A percentile compares a stretch with the other conserved stretches of the same genome.
Evolutionary conservation across 2,113 vertebrate species (phyloP).

Genomic region (Budorcas taxicolor): DNA sequence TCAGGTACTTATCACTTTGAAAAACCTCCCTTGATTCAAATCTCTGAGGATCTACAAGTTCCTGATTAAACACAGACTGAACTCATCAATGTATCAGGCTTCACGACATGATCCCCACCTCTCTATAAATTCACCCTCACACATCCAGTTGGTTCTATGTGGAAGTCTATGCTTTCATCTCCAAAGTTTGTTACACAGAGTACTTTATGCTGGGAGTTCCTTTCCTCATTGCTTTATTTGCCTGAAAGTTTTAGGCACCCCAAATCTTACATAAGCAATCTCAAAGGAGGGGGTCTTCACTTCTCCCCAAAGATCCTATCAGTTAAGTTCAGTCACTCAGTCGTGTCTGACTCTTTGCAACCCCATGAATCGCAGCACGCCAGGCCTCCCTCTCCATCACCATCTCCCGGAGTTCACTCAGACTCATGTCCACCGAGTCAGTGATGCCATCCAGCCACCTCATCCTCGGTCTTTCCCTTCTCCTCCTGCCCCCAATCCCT

Average conservation of each 20-base stretch:
- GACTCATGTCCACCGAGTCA: accelerated
- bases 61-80: neutral
- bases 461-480: no score
- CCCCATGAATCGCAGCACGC: no score
- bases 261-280: neutral
- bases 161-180: neutral
- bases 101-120: neutral
- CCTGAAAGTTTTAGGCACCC: neutral
- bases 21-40: neutral
- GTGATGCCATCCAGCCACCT: no score
- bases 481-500: no score
- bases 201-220: neutral
- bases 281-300: neutral
- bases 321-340: no score
- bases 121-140: neutral
- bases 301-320: neutral
- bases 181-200: neutral
- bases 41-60: neutral
- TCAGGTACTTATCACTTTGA: neutral
- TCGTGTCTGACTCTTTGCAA: no score
- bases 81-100: neutral
- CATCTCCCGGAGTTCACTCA: no score
- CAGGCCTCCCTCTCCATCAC: no score
- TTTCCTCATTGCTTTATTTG: neutral
- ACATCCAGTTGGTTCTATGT: neutral